Evolutionary conservation across 2,797 vertebrate genomes (phyloP).

Genomic region (Cuculus canorus): DNA sequence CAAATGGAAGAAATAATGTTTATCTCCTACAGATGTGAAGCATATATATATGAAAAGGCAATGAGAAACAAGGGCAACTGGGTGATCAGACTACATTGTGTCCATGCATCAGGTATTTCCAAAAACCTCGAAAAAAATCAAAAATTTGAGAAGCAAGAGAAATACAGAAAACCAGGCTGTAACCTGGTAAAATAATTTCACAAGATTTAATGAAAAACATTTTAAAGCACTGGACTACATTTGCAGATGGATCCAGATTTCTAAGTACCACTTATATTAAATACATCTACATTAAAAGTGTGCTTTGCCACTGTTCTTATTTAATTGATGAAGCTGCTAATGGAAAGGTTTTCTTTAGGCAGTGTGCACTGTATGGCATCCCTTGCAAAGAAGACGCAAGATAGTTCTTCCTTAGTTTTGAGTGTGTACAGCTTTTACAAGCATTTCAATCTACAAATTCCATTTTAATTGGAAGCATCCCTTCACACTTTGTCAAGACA

Average conservation of each 20-base stretch:
- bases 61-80: neutral
- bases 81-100: neutral
- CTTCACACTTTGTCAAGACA: slow-evolving; percentile 10
- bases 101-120: neutral
- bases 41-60: neutral
- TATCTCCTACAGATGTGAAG: too few relatives aligned
- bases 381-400: neutral
- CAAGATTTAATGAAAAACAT: neutral
- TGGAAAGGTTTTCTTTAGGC: neutral
- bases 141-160: neutral
- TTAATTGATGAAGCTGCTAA: neutral
- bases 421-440: neutral
- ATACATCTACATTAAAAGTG: neutral
- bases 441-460: slow-evolving; percentile 10
- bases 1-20: neutral
- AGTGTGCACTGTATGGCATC: neutral
- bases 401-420: neutral
- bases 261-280: neutral
- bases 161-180: neutral
- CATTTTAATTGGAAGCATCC: slow-evolving; percentile 39
- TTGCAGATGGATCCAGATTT: neutral
- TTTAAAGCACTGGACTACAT: neutral
- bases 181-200: neutral
- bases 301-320: neutral
- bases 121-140: neutral